Conservation (phyloP, 1,140 invertebrate species). For the Asobara japonica region DNA sequence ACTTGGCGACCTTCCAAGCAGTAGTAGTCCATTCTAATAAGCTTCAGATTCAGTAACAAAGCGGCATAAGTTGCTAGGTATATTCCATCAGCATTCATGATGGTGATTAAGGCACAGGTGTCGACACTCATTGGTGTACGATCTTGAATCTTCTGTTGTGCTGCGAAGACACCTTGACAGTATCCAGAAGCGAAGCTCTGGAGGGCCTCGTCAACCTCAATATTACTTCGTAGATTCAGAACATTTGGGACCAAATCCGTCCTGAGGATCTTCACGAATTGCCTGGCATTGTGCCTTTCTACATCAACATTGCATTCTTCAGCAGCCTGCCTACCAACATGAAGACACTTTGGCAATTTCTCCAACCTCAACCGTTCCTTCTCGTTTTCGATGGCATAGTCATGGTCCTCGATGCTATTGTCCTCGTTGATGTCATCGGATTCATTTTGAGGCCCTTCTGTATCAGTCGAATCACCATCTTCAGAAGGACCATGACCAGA, state of each 20-base stretch:
- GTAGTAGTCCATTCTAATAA: constrained; percentile 82
- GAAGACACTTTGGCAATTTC: constrained; percentile 73
- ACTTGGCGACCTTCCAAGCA: constrained; percentile 68
- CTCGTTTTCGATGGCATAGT: constrained; percentile 65
- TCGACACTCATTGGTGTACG: constrained; percentile 48
- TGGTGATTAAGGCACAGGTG: constrained; percentile 70
- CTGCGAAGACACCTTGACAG: constrained; percentile 75
- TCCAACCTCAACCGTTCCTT: constrained; percentile 68
- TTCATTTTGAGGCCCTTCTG: constrained; percentile 75
- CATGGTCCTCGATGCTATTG: constrained; percentile 61
- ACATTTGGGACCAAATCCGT: constrained; percentile 78
- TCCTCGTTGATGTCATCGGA: constrained; percentile 68
- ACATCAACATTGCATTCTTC: constrained; percentile 79
- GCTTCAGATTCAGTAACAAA: constrained; percentile 82
- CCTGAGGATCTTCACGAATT: constrained; percentile 78
- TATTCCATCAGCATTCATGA: constrained; percentile 95
- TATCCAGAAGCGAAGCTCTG: constrained; percentile 92
- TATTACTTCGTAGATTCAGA: constrained; percentile 76
- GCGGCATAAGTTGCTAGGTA: constrained; percentile 90
- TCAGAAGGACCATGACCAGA: constrained; percentile 69
- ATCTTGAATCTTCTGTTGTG: constrained; percentile 60
- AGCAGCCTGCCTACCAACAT: constrained; percentile 67
- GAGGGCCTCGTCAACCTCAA: constrained; percentile 88
- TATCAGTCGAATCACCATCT: constrained; percentile 66
- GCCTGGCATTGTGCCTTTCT: constrained; percentile 81